phyloP scores from a whole-genome alignment of 2,888 invertebrate genomes.

The Ectemnius lituratus region DNA sequence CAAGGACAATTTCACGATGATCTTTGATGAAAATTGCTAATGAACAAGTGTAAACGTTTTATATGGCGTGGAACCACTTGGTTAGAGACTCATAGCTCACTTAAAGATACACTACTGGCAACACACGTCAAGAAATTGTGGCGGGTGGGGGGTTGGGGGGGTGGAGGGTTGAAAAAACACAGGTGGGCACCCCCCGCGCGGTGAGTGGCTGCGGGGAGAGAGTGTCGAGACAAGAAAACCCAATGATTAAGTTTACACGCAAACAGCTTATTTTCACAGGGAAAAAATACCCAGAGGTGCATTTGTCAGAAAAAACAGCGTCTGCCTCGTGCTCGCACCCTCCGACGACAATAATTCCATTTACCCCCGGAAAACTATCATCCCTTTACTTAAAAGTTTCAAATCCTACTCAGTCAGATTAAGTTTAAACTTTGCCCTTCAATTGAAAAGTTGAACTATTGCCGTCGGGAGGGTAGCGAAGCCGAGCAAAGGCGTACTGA shows the following conservation, averaged over 20 bases:
- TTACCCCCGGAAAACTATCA: background rate
- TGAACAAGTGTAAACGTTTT: background rate
- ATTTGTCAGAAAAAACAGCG: slow-evolving; percentile 70
- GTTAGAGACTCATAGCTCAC: background rate
- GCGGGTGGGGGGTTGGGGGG: background rate
- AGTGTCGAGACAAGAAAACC: slow-evolving; percentile 60
- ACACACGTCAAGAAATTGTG: no score
- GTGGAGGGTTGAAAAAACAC: slow-evolving; percentile 24
- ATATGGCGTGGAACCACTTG: background rate
- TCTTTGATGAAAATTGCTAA: background rate
- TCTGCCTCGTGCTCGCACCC: slow-evolving; percentile 48
- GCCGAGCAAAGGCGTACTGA: slow-evolving; percentile 56
- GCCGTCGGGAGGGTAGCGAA: slow-evolving; percentile 15
- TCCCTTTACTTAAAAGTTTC: no score
- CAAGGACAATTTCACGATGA: background rate
- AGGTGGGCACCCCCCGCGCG: slow-evolving; percentile 24
- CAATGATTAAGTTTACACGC: slow-evolving; percentile 51
- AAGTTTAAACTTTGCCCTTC: no score
- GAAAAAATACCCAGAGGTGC: slow-evolving; percentile 75
- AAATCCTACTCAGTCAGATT: no score
- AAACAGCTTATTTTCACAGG: slow-evolving; percentile 53
- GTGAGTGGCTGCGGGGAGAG: slow-evolving; percentile 54
- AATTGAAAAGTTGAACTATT: no score
- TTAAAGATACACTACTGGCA: no score
- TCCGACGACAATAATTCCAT: slow-evolving; percentile 50